Evolutionary conservation across 2,888 invertebrate genomes (phyloP), one percentile per base, ranked within the genome.

Genomic region (Polyommatus iphigenia): DNA sequence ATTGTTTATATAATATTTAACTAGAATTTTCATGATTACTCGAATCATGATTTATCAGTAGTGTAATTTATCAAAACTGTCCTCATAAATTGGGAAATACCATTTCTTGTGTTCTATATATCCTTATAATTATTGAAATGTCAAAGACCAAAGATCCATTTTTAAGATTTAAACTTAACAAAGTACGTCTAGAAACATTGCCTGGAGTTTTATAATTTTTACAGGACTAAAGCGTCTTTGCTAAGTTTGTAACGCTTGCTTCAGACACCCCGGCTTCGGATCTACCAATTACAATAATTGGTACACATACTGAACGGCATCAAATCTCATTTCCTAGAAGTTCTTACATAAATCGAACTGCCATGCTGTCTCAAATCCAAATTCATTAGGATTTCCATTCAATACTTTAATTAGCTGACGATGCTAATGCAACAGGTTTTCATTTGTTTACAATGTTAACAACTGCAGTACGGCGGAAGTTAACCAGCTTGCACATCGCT

Each of bases 401-500:
- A 8, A 59, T 59, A 59, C 59, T 20, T 20, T 59, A 5, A n/a
- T 8, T 20, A 24, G 62, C 62, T 67, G 8, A 67, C 15, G 13
- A 32, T 32, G 29, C 24, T 13, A 18, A 32, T 6, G 29, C 32
- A 67, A 29, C 67, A 67, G 29, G 67, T 67, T 67, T 67, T 15
- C 67, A 67, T 67, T 32, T 67, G 29, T 67, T 67, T 67, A 32
- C 67, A 67, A 67, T 67, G 67, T 67, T 29, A 29, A 67, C 18
- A 71, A 18, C n/a, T n/a, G n/a, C 72, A 41, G 41, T 10, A n/a
- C 41, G 41, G 72, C 41, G 72, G 72, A 72, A 72, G 41, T 72
- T 72, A 41, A 41, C 72, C 36, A 72, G 72, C 72, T 71, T 72
- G 41, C 72, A 72, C 41, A 41, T 41, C 36, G 20, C 36, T 72